These are phyloP conservation scores for Oeneis ivallda DNA, from an alignment of 2,888 invertebrate species.

Conservation along the genomic window DNA sequence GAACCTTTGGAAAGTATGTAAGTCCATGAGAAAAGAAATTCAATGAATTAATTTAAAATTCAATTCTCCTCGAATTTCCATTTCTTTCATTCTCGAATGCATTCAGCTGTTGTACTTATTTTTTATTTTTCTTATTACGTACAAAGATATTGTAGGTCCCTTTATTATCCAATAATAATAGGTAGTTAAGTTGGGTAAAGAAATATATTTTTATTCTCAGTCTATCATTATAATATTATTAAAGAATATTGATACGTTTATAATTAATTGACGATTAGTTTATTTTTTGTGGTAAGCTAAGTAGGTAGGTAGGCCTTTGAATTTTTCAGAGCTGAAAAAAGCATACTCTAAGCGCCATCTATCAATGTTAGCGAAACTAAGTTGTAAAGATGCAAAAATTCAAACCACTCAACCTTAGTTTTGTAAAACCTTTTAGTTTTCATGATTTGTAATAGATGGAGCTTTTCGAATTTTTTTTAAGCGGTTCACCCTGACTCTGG, in stretches of 20 bases:
- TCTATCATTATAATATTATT: too few species aligned
- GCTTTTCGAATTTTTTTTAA: too few species aligned
- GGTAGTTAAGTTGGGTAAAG: too few species aligned
- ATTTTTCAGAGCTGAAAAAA: neutral
- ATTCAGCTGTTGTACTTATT: neutral
- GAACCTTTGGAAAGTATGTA: neutral
- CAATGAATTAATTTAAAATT: conserved; percentile 6
- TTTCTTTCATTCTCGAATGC: conserved; percentile 3
- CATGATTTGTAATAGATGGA: neutral
- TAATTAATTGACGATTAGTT: too few species aligned
- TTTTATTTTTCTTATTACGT: too few species aligned
- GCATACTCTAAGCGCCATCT: neutral
- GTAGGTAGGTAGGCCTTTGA: too few species aligned
- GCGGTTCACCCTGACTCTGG: too few species aligned
- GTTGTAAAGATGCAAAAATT: neutral
- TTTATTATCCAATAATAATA: too few species aligned
- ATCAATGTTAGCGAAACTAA: neutral
- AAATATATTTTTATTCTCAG: too few species aligned
- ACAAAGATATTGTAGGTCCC: too few species aligned
- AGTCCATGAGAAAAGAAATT: conserved; percentile 14
- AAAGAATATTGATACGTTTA: too few species aligned
- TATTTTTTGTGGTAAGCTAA: too few species aligned
- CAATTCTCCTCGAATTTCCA: conserved; percentile 5
- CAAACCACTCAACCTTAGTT: neutral
- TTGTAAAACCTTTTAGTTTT: neutral